Evolutionary conservation across 2,797 vertebrate genomes (phyloP).

Genomic region (Melanotaenia nigrans): DNA sequence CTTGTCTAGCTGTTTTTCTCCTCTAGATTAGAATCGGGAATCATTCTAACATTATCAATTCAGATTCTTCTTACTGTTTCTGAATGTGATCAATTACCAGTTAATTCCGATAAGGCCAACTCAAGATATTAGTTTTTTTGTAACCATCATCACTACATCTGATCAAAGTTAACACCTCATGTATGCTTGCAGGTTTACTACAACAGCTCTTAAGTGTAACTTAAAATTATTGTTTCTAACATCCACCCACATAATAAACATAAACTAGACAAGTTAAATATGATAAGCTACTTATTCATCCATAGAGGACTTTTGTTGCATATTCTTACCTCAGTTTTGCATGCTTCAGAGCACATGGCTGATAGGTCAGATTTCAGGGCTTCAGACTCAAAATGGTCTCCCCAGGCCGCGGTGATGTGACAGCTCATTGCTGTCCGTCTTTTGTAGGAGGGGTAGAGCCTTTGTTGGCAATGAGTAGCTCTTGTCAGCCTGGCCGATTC

Average conservation of each 20-base stretch:
- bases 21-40: neutral
- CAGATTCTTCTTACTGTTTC: too few species aligned
- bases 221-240: neutral
- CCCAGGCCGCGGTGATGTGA: slow-evolving; percentile 44
- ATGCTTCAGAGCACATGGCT: slow-evolving; percentile 21
- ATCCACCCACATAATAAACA: neutral
- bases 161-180: slow-evolving; percentile 15
- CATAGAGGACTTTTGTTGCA: slow-evolving; percentile 29
- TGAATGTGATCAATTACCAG: neutral
- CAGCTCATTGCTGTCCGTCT: slow-evolving; percentile 49
- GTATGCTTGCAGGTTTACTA: neutral
- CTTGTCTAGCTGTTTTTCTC: neutral
- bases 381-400: slow-evolving; percentile 51
- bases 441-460: slow-evolving; percentile 38
- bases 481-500: slow-evolving; percentile 61
- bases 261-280: slow-evolving; percentile 27
- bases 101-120: too few species aligned
- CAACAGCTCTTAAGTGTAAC: neutral
- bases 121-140: too few species aligned
- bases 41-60: neutral
- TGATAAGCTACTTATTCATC: slow-evolving; percentile 33
- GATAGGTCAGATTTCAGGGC: slow-evolving; percentile 32
- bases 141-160: slow-evolving; percentile 21
- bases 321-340: slow-evolving; percentile 48
- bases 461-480: slow-evolving; percentile 48